Base-by-base conservation (phyloP, 2,797 vertebrate species). In the Eulemur mongoz region DNA sequence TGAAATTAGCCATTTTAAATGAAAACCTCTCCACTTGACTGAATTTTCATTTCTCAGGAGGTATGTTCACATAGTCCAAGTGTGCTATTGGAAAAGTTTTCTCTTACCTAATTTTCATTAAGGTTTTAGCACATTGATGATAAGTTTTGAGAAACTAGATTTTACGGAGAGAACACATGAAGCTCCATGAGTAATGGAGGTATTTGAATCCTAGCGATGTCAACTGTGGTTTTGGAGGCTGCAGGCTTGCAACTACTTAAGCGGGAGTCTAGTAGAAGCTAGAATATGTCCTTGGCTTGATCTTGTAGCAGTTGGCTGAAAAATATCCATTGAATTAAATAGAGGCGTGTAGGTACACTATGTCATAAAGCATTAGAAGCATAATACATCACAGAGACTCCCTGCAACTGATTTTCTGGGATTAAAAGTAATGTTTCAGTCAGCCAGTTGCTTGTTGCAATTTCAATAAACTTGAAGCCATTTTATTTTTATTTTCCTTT, bases 281-380 rank as follows among this genome's bases (percentile, higher is more conserved):
- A 20, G 81, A 91, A 9, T 18, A 75, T 92, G 35, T 94, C 67
- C 82, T 95, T 95, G 79, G 59, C 82, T 97, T 97, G 83, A 81
- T 96, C 94, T 95, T 97, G n/a, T 70, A 83, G 54, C 84, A 92
- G 18, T 92, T 94, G 50, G 6, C 59, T 96, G 30, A 93, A 91
- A 93, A 85, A 89, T 92, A 85, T 8, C 23, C 78, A 67, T 54
- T 75, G 75, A 98, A 48, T 94, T 79, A 93, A 97, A 90, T 35
- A 67, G 13, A 80, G 90, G 48, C 17, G 20, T 86, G 72, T 40
- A 67, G 81, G 23, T 17, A 22, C 38, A 18, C 57, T 91, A 0
- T 95, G 83, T 91, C 76, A 86, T 96, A 91, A 97, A 92, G 91
- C 82, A 97, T 78, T 73, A 20, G 11, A 76, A 90, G 50, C 79